Percentiles rank a stretch among this genome's conserved stretches.
These are phyloP conservation scores for Plagodis pulveraria DNA, from an alignment of 2,888 invertebrate genomes.

Conservation along the genomic window DNA sequence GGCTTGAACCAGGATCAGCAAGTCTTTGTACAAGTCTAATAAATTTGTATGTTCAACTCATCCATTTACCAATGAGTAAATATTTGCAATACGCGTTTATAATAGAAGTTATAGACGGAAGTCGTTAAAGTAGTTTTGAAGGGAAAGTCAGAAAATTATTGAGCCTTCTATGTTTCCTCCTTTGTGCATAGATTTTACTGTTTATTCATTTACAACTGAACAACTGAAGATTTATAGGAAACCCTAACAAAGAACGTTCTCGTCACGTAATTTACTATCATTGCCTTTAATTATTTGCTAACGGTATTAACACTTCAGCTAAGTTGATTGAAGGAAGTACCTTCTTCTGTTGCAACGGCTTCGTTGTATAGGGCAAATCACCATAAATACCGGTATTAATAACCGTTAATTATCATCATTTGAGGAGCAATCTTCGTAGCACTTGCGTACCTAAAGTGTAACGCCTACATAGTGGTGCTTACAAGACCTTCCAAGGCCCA, in stretches of 20 bases:
- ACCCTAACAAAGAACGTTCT: conserved; percentile 8
- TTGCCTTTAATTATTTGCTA: background rate
- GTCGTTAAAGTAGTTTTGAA: conserved; percentile 47
- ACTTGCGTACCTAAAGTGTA: conserved; percentile 20
- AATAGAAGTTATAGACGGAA: conserved; percentile 42
- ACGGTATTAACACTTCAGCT: conserved; percentile 1
- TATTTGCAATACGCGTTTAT: conserved; percentile 48
- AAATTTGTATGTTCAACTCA: conserved; percentile 39
- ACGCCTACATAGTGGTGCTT: conserved; percentile 36
- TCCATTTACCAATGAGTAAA: conserved; percentile 51
- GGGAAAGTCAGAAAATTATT: conserved; percentile 55
- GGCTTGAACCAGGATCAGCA: conserved; percentile 24
- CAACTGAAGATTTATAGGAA: conserved; percentile 22
- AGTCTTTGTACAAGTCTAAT: conserved; percentile 25
- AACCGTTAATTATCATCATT: conserved; percentile 1
- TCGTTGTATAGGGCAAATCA: background rate
- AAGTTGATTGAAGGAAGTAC: background rate
- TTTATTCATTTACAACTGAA: conserved; percentile 23
- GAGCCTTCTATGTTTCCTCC: conserved; percentile 38
- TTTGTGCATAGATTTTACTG: conserved; percentile 36
- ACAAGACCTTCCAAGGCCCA: conserved; percentile 37
- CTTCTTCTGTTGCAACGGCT: background rate
- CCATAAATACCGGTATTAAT: background rate
- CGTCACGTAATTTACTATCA: conserved; percentile 1
- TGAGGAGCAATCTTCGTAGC: conserved; percentile 5